These are phyloP conservation scores for Okapia johnstoni DNA, from an alignment of 2,113 vertebrate species.

Conservation along the genomic window DNA sequence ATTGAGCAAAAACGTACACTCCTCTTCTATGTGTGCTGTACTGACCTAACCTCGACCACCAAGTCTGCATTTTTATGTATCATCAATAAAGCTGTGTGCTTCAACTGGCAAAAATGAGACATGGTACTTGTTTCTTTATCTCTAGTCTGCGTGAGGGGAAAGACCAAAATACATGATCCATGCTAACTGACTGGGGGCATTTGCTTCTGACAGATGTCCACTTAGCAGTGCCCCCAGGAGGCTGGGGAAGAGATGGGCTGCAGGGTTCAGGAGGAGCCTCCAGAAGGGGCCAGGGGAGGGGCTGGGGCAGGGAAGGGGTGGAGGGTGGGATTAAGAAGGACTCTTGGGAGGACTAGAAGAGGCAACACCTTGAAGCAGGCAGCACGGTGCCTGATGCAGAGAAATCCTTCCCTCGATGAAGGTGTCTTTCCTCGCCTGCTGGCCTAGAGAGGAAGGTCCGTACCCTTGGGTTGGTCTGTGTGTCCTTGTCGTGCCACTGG, in stretches of 20 bases:
- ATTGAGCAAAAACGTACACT: neutral
- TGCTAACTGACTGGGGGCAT: neutral
- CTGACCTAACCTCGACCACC: neutral
- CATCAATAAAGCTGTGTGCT: constrained; percentile 65
- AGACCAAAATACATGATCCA: neutral
- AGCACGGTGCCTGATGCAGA: neutral
- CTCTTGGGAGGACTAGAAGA: neutral
- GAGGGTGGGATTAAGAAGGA: neutral
- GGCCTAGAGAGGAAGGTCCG: neutral
- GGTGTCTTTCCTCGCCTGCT: neutral
- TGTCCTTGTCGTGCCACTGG: neutral
- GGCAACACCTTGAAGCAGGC: neutral
- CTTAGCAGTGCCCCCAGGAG: neutral
- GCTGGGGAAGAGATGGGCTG: neutral
- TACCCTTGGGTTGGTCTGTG: neutral
- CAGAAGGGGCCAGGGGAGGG: neutral
- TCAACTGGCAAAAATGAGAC: neutral
- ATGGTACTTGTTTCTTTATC: constrained; percentile 7
- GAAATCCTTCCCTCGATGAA: neutral
- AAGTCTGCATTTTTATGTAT: constrained; percentile 9
- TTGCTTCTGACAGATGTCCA: neutral
- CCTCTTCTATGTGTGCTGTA: neutral
- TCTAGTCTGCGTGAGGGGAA: neutral
- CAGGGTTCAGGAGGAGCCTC: neutral
- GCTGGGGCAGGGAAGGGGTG: no score